A percentile compares a stretch with the other conserved stretches of the same genome.
These are phyloP conservation scores for Amblyopsis hoosieri DNA, from an alignment of 2,797 vertebrate species.

Conservation along the genomic window DNA sequence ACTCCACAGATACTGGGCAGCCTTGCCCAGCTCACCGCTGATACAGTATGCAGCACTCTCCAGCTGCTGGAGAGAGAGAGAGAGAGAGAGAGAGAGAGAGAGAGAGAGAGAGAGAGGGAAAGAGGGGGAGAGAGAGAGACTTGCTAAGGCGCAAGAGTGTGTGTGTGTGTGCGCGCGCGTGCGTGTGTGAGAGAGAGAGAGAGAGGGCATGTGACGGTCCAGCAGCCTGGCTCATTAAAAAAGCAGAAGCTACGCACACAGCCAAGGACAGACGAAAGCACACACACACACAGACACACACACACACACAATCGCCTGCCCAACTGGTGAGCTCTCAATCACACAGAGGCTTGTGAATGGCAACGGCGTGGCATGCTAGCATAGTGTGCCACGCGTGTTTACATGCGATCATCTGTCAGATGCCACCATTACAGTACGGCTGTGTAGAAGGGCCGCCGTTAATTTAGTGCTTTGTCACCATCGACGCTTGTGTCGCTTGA, in stretches of 20 bases:
- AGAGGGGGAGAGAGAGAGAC: conserved; percentile 1
- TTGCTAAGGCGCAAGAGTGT: not conserved
- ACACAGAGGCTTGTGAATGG: conserved; percentile 54
- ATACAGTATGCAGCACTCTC: conserved; percentile 55
- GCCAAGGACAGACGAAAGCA: too few relatives aligned
- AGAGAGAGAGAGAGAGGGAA: conserved; percentile 12
- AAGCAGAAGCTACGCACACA: conserved; percentile 35
- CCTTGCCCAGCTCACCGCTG: conserved; percentile 51
- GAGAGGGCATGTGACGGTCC: conserved; percentile 45
- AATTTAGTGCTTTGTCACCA: not conserved
- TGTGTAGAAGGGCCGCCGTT: not conserved
- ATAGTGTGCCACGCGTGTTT: not conserved
- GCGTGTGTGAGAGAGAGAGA: conserved; percentile 8
- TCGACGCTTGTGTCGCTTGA: not conserved
- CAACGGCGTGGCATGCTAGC: conserved; percentile 39
- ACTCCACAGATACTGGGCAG: conserved; percentile 50
- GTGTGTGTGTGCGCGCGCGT: conserved; percentile 14
- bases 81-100: conserved; percentile 32
- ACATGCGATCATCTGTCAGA: not conserved
- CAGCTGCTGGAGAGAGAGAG: conserved; percentile 65
- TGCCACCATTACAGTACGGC: not conserved
- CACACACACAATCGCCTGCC: conserved; percentile 43
- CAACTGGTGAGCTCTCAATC: conserved; percentile 55
- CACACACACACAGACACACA: not conserved
- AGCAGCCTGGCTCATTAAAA: conserved; percentile 48